Base-by-base conservation (phyloP, 2,797 vertebrate genomes). In the Sparus aurata region DNA sequence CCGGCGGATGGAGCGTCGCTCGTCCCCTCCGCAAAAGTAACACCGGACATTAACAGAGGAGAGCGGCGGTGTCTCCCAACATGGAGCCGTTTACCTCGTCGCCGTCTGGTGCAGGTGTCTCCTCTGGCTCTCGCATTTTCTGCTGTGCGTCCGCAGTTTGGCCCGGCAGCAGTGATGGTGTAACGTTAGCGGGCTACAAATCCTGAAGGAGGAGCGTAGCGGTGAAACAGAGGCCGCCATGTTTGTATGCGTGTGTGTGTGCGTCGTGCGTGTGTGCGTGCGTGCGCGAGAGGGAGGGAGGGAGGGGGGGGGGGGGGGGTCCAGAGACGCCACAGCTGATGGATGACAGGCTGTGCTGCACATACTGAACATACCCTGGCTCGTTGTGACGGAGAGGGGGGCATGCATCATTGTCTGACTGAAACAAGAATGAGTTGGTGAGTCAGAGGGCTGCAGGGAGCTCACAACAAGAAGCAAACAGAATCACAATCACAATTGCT, bases 161-260 rank as follows among this genome's bases (percentile, higher is more conserved):
- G 69, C 81, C 73, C 89, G 89, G 81, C 91, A 91, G 86, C 93
- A 85, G 79, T 70, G 87, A 70, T 91, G 91, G 69, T 88, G 88
- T 30, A 85, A 72, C 68, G 80, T 83, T 63, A 94, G 53, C 53
- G 89, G 82, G 86, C 84, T 89, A 69, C 91, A 94, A 57, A 94
- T 85, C 87, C 92, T 91, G 90, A 94, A 91, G 92, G 92, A 94
- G 91, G 91, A 94, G 92, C 93, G 92, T 77, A 94, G 92, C 84
- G 91, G 93, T 82, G 91, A 84, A 67, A 93, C 76, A 87, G 91
- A 92, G 86, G 93, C 92, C 89, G 95, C 94, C 95, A 95, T 95
- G 80, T 91, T 90, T 86, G 78, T 65, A 85, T 76, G 75, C 79
- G 46, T 70, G 66, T 59, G 83, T 41, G 82, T 77, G 84, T 71